phyloP scores from a whole-genome alignment of 1,140 invertebrate genomes.

The Penaeus japonicus region DNA sequence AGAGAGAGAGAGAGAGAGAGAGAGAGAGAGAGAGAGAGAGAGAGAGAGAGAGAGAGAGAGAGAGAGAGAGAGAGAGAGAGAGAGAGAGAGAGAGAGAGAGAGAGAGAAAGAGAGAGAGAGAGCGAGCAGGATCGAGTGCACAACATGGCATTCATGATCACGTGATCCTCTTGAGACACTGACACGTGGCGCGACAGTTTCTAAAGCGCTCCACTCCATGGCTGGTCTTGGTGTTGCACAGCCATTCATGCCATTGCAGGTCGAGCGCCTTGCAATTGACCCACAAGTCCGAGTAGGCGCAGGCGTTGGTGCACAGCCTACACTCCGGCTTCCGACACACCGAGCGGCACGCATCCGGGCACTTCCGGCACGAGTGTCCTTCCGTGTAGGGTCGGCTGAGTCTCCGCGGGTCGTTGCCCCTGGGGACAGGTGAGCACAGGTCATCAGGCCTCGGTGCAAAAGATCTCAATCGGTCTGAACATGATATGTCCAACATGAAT shows the following conservation, averaged over 20 bases:
- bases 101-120: no score
- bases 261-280: constrained; percentile 76
- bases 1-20: no score
- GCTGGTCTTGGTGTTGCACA: constrained; percentile 68
- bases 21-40: no score
- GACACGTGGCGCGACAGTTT: constrained; percentile 69
- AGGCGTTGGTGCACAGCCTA: constrained; percentile 77
- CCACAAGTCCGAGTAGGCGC: constrained; percentile 75
- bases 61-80: no score
- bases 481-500: no score
- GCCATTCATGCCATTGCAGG: constrained; percentile 70
- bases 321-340: constrained; percentile 67
- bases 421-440: constrained; percentile 65
- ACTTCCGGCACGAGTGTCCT: constrained; percentile 72
- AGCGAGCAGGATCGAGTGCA: no score
- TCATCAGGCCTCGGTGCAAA: no score
- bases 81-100: no score
- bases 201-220: constrained; percentile 60
- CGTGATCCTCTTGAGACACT: constrained; percentile 66
- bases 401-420: constrained; percentile 74
- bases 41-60: no score
- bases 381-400: constrained; percentile 73
- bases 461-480: no score
- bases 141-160: neutral
- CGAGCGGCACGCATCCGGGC: constrained; percentile 71